Evolutionary conservation across 1,140 invertebrate genomes (phyloP).

Genomic region (Bombus affinis): DNA sequence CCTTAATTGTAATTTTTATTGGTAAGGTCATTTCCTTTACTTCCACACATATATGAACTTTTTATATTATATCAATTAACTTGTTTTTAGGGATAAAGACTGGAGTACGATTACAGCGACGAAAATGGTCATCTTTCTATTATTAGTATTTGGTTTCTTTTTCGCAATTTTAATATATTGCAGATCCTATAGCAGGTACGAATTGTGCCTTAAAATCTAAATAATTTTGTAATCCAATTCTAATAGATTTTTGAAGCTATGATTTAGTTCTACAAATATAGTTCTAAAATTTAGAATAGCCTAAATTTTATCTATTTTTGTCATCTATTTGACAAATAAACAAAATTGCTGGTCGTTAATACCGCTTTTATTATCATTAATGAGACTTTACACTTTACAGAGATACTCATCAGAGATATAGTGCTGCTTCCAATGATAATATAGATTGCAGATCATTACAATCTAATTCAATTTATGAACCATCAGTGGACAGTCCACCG

Average conservation of each 20-base stretch:
- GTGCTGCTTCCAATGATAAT: no score
- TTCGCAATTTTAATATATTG: constrained; percentile 58
- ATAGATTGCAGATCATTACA: neutral
- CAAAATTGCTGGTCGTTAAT: neutral
- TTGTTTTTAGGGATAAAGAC: constrained; percentile 55
- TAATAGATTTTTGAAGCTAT: neutral
- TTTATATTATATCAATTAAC: neutral
- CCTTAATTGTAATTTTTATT: neutral
- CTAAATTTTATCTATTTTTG: no score
- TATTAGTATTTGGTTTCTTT: constrained; percentile 58
- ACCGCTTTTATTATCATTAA: neutral
- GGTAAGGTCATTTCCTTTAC: neutral
- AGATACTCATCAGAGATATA: neutral
- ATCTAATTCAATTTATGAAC: neutral
- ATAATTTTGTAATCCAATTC: neutral
- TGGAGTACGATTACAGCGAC: constrained; percentile 36
- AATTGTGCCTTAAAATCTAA: neutral
- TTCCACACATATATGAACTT: neutral
- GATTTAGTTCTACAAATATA: neutral
- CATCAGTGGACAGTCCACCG: constrained; percentile 38
- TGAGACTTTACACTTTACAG: constrained; percentile 16
- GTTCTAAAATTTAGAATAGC: no score
- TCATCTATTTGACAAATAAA: neutral
- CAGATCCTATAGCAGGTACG: constrained; percentile 66
- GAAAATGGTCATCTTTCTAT: constrained; percentile 61